Percentiles rank a stretch among this genome's conserved stretches.
Evolutionary conservation across 2,113 vertebrate species (phyloP).

Genomic region (Tinamus guttatus): DNA sequence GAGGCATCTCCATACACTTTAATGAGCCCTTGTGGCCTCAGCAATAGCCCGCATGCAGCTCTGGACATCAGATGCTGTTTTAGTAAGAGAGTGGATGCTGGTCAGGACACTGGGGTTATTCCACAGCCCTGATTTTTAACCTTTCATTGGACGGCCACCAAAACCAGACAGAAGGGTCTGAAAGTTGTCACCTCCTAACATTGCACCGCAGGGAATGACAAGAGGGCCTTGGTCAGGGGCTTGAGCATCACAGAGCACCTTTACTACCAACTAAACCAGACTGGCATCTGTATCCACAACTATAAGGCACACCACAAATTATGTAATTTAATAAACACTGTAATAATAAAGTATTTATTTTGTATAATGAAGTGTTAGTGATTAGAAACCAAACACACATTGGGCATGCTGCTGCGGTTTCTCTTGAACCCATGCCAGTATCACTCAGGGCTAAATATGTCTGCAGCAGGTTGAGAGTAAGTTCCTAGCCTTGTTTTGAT

Average conservation of each 20-base stretch:
- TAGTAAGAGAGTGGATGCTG: neutral
- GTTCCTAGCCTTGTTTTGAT: constrained; percentile 74
- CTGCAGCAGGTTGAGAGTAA: constrained; percentile 65
- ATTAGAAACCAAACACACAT: constrained; percentile 75
- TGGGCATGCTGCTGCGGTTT: constrained; percentile 69
- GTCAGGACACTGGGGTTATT: neutral
- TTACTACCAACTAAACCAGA: constrained; percentile 18
- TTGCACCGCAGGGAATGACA: neutral
- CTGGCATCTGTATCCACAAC: constrained; percentile 49
- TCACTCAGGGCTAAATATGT: constrained; percentile 73
- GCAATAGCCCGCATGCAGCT: neutral
- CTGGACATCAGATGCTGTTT: neutral
- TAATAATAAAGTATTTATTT: constrained; percentile 78
- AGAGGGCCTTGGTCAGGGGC: neutral
- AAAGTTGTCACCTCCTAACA: constrained; percentile 42
- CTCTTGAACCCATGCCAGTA: constrained; percentile 74
- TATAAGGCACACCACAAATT: constrained; percentile 50
- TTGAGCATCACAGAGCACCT: neutral
- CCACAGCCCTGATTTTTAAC: constrained; percentile 14
- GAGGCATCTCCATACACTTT: constrained; percentile 48
- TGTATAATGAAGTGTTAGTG: constrained; percentile 76
- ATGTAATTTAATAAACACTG: constrained; percentile 73
- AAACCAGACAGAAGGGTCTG: neutral
- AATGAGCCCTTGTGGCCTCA: constrained; percentile 49
- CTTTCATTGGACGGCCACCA: constrained; percentile 50